Base-by-base conservation (phyloP, 2,888 invertebrate genomes). In the Portevinia maculata region DNA sequence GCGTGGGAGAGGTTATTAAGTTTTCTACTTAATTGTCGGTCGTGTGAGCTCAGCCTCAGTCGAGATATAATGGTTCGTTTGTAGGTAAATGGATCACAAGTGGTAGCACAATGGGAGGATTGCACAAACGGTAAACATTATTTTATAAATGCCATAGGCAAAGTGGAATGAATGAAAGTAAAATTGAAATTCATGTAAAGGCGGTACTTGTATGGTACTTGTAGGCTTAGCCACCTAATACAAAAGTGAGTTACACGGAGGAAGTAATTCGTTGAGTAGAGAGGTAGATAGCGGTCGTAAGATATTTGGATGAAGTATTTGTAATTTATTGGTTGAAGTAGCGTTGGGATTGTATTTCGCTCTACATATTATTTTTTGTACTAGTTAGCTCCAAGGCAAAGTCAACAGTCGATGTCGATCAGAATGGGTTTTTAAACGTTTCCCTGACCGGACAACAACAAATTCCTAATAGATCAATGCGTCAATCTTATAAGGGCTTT, bases 1-100 rank as follows among this genome's bases (percentile, higher is more conserved):
- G 48, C 5, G 41, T 73, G 48, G 21, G 52, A 46, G 39, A 24
- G 48, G n/a, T 69, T 28, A 32, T 13, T 48, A 34, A 39, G 15
- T 32, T 55, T 41, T 21, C 15, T 11, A 50, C 32, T 57, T 11
- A 17, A 41, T 60, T 37, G 17, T 60, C 2, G n/a, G n/a, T n/a
- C n/a, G n/a, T n/a, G 44, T 44, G 17, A 19, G 17, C 7, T 5
- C 44, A 9, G 24, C 34, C 13, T 1, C 8, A 9, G 24, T 24
- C 34, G 39, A 50, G 13, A 15, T 57, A 55, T 64, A 34, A 28
- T 5, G n/a, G 59, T 50, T 64, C 48, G 46, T 70, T 62, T 78
- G 34, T 71, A 48, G 44, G 71, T 59, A 59, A 59, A 32, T 70
- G 41, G 71, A 64, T 57, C 55, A 70, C 34, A 46, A 48, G 34